A percentile compares a stretch with the other conserved stretches of the same genome.
These are phyloP conservation scores for Acrocyrtus sp. DNA, from an alignment of 2,888 invertebrate genomes.

Conservation along the genomic window DNA sequence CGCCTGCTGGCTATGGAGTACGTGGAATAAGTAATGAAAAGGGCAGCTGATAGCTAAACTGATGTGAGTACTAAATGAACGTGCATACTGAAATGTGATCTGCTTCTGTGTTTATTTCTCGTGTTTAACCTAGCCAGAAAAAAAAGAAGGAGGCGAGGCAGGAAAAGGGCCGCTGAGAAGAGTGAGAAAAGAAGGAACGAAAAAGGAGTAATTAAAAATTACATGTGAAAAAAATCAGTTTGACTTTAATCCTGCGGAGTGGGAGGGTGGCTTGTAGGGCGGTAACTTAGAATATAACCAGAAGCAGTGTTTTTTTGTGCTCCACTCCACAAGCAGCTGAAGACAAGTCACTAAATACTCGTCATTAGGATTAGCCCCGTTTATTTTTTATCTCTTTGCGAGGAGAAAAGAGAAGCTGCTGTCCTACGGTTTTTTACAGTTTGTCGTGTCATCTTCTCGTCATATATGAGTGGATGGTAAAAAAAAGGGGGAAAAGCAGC, in stretches of 20 bases:
- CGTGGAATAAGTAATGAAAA: slow-evolving; percentile 5
- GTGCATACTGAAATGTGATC: not conserved
- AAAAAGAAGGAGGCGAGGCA: slow-evolving; percentile 9
- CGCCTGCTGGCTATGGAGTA: slow-evolving; percentile 15
- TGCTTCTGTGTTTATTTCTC: not conserved
- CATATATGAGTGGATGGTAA: too few species aligned
- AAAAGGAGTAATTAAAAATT: slow-evolving; percentile 45
- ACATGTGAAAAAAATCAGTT: slow-evolving; percentile 21
- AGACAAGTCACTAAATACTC: slow-evolving; percentile 22
- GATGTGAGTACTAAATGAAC: slow-evolving; percentile 18
- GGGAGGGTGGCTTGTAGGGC: slow-evolving; percentile 15
- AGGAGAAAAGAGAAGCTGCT: too few species aligned
- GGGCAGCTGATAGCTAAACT: slow-evolving; percentile 23
- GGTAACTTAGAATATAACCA: slow-evolving; percentile 5
- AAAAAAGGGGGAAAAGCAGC: not conserved
- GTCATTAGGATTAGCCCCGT: slow-evolving; percentile 3
- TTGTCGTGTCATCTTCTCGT: not conserved
- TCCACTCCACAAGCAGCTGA: too few species aligned
- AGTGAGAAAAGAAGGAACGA: slow-evolving; percentile 14
- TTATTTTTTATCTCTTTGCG: too few species aligned
- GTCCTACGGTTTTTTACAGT: too few species aligned
- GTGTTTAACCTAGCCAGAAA: too few species aligned
- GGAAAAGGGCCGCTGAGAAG: slow-evolving; percentile 42
- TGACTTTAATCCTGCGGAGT: not conserved
- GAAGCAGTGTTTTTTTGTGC: not conserved